Evolutionary conservation across 2,113 vertebrate genomes (phyloP).

Genomic region (Amblyornis subalaris): DNA sequence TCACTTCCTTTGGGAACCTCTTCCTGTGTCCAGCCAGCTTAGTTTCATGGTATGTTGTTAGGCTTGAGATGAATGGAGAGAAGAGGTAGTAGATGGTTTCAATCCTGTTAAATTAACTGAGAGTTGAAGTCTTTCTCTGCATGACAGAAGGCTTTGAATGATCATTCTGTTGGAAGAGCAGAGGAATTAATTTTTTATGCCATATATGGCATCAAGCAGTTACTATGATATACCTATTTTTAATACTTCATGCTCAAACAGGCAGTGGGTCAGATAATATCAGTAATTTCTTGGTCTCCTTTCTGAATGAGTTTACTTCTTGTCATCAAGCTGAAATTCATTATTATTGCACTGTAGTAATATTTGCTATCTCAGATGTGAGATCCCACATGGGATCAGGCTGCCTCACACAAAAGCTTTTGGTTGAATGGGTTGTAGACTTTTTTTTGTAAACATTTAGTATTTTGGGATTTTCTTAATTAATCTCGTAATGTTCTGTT

Average conservation of each 20-base stretch:
- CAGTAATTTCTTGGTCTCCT: conserved; percentile 26
- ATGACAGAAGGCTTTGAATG: neutral
- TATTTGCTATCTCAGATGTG: conserved; percentile 2
- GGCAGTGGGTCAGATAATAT: neutral
- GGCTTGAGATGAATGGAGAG: neutral
- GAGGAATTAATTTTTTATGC: neutral
- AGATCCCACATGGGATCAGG: neutral
- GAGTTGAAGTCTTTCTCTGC: neutral
- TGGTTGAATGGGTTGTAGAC: neutral
- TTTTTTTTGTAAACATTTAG: neutral
- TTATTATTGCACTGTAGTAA: neutral
- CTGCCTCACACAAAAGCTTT: neutral
- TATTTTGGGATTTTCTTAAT: conserved; percentile 8
- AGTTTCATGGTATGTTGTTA: neutral
- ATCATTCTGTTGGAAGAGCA: neutral
- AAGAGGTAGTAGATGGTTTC: neutral
- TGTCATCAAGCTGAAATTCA: conserved; percentile 15
- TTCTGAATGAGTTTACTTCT: neutral
- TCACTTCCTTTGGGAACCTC: neutral
- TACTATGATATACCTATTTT: neutral
- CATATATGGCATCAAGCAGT: neutral
- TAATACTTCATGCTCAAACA: neutral
- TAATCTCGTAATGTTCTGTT: neutral
- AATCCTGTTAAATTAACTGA: neutral
- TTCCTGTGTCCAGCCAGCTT: neutral